Percentiles rank a stretch among this genome's conserved stretches.
Evolutionary conservation across 2,113 vertebrate genomes (phyloP).

Genomic region (Oncorhynchus clarkii): DNA sequence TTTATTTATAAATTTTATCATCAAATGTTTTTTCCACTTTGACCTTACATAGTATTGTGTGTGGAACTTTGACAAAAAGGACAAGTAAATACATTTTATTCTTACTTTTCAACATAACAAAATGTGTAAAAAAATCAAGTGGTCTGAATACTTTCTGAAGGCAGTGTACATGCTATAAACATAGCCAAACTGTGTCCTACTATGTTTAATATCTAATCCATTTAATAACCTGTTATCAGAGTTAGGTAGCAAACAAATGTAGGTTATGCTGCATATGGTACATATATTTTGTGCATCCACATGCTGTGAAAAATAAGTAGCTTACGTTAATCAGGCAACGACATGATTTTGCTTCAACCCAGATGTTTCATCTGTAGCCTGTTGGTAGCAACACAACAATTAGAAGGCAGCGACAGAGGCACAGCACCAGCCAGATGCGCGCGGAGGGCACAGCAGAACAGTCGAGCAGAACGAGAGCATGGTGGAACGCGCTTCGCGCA

Average conservation of each 20-base stretch:
- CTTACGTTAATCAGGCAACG: not conserved
- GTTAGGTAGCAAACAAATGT: too few species aligned
- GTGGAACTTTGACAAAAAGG: too few species aligned
- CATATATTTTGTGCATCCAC: not conserved
- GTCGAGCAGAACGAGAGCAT: conserved; percentile 16
- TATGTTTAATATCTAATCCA: not conserved
- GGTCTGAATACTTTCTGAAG: too few species aligned
- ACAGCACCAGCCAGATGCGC: conserved; percentile 24
- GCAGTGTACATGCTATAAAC: too few species aligned
- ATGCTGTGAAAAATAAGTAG: not conserved
- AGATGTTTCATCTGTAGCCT: not conserved
- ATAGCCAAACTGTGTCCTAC: not conserved
- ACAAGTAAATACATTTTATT: too few species aligned
- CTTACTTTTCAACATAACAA: too few species aligned
- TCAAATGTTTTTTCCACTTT: too few species aligned
- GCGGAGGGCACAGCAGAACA: conserved; percentile 39
- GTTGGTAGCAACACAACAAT: not conserved
- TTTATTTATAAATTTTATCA: too few species aligned
- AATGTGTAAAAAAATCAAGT: too few species aligned
- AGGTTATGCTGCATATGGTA: not conserved
- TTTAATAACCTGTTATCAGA: not conserved
- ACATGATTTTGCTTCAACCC: not conserved
- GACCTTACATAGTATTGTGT: too few species aligned
- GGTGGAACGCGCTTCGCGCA: conserved; percentile 48
- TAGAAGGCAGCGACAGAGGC: conserved; percentile 21